phyloP scores from a whole-genome alignment of 2,113 vertebrate genomes.

The Oreocharis arfaki region DNA sequence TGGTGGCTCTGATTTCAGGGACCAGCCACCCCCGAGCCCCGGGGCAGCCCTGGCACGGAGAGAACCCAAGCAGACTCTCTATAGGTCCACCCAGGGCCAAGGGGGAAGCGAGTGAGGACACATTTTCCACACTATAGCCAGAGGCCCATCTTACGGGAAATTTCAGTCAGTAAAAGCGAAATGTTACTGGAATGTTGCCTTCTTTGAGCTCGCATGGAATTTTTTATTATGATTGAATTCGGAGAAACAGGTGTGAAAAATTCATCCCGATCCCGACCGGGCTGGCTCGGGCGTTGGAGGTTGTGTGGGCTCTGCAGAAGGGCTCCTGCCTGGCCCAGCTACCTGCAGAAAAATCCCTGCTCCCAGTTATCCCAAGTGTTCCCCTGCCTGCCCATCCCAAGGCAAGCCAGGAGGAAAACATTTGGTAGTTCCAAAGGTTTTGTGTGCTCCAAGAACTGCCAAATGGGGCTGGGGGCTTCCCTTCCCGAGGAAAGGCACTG shows the following conservation, averaged over 20 bases:
- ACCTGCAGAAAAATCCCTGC: neutral
- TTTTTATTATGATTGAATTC: constrained; percentile 36
- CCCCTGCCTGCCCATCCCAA: neutral
- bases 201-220: neutral
- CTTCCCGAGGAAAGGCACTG: neutral
- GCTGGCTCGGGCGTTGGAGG: neutral
- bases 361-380: neutral
- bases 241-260: constrained; percentile 60
- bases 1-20: neutral
- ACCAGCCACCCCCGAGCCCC: neutral
- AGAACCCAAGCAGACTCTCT: neutral
- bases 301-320: neutral
- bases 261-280: neutral
- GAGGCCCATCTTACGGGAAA: constrained; percentile 46
- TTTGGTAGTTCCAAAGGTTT: neutral
- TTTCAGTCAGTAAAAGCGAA: neutral
- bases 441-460: neutral
- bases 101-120: constrained; percentile 33
- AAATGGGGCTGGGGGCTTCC: neutral
- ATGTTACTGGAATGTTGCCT: constrained; percentile 41
- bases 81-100: neutral
- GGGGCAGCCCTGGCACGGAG: neutral
- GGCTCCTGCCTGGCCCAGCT: constrained; percentile 30
- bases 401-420: neutral
- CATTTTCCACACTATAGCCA: constrained; percentile 45